Conservation (phyloP, 2,797 vertebrate species). For the Acridotheres tristis region DNA sequence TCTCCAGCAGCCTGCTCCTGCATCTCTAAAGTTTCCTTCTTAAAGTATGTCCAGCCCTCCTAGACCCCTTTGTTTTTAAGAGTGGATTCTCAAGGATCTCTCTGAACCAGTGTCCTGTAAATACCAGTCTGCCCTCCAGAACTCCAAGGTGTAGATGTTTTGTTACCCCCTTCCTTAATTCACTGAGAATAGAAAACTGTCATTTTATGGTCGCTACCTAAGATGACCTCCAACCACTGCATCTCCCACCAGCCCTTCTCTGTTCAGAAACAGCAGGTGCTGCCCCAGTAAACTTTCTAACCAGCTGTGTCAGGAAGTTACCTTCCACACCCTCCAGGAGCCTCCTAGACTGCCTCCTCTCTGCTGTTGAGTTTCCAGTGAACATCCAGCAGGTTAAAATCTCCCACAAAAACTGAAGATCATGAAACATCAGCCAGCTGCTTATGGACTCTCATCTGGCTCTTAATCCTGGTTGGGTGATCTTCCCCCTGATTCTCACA, state of each 20-base stretch:
- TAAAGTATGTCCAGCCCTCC: not conserved
- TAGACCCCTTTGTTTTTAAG: not conserved
- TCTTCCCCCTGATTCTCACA: not conserved
- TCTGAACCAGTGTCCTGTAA: not conserved
- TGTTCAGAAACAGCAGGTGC: not conserved
- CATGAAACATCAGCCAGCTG: not conserved
- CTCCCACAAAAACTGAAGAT: not conserved
- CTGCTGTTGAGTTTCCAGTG: not conserved
- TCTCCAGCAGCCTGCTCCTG: not conserved
- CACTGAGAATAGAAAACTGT: not conserved
- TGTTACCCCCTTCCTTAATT: not conserved
- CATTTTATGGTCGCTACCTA: fast-evolving
- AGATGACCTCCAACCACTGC: fast-evolving
- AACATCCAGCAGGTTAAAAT: not conserved
- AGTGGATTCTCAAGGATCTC: not conserved
- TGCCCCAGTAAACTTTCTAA: not conserved
- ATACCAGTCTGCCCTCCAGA: not conserved
- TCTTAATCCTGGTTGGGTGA: not conserved
- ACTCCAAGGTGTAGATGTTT: not conserved
- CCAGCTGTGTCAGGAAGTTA: not conserved
- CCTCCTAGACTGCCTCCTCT: not conserved
- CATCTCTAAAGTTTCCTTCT: not conserved
- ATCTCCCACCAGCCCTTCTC: not conserved
- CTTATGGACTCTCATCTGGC: not conserved
- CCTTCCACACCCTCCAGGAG: not conserved